A percentile compares a stretch with the other conserved stretches of the same genome.
phyloP scores from a whole-genome alignment of 2,113 vertebrate species.

The Orcinus orca region DNA sequence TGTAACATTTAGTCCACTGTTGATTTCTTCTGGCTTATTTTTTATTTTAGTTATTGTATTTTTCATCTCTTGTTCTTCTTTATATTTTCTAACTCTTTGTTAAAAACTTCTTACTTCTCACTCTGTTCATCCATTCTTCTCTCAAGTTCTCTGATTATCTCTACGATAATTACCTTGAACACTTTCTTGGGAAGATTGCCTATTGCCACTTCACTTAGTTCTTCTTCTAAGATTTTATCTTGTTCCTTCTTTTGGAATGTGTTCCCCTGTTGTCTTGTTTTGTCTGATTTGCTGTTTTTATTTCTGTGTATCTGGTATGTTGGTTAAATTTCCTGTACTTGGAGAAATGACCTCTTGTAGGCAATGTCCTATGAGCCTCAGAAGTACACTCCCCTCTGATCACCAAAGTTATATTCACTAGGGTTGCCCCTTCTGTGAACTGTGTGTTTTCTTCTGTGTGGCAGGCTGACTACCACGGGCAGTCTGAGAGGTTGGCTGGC shows the following conservation, averaged over 20 bases:
- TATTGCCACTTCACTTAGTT: background rate
- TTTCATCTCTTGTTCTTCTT: background rate
- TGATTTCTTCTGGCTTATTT: background rate
- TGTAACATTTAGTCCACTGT: background rate
- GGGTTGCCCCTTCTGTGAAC: background rate
- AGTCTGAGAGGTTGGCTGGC: background rate
- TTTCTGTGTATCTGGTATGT: background rate
- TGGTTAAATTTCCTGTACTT: background rate
- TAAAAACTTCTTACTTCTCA: background rate
- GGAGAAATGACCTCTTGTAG: background rate
- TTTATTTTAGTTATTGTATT: background rate
- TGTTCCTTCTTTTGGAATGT: background rate
- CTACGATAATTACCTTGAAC: background rate
- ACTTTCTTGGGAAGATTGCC: background rate
- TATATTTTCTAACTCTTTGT: background rate
- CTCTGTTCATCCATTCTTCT: background rate
- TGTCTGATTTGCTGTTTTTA: background rate
- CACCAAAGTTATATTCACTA: background rate
- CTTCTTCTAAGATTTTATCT: background rate
- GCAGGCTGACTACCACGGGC: background rate
- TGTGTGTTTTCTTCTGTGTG: background rate
- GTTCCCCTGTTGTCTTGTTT: background rate
- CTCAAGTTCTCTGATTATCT: background rate
- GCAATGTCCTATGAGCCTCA: background rate
- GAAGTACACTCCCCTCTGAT: background rate